Percentiles rank a stretch among this genome's conserved stretches.
These are phyloP conservation scores for Drosophila meridionalis DNA, from an alignment of 2,888 invertebrate species.

Conservation along the genomic window DNA sequence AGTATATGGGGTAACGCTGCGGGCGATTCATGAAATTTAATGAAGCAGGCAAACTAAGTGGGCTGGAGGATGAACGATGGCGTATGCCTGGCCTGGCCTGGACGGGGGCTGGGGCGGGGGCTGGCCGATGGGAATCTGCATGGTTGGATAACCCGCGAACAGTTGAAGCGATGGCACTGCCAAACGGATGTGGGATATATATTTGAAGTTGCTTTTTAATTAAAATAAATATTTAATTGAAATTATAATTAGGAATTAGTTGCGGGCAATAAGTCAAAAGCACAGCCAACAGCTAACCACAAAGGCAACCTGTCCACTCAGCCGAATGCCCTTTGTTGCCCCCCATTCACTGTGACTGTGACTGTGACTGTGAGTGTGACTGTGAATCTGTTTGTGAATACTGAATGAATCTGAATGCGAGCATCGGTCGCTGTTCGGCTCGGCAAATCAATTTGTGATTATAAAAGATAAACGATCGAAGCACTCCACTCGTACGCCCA, in stretches of 20 bases:
- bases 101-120: not conserved
- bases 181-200: conserved; percentile 49
- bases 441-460: conserved; percentile 65
- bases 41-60: conserved; percentile 68
- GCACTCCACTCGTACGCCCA: conserved; percentile 9
- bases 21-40: conserved; percentile 81
- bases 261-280: conserved; percentile 65
- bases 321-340: conserved; percentile 11
- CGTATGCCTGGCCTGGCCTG: conserved; percentile 18
- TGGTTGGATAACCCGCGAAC: conserved; percentile 38
- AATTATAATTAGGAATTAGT: conserved; percentile 73
- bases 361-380: not conserved
- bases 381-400: not conserved
- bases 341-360: too few relatives aligned
- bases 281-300: conserved; percentile 27
- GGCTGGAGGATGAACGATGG: conserved; percentile 21
- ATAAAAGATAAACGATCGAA: conserved; percentile 50
- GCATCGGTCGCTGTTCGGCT: not conserved
- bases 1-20: conserved; percentile 71
- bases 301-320: conserved; percentile 28
- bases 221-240: conserved; percentile 81
- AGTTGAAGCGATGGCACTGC: conserved; percentile 35
- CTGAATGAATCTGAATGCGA: not conserved
- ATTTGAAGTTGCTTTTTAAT: conserved; percentile 77
- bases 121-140: conserved; percentile 31